Evolutionary conservation across 2,888 invertebrate species (phyloP).

Genomic region (Drosophila monieri): DNA sequence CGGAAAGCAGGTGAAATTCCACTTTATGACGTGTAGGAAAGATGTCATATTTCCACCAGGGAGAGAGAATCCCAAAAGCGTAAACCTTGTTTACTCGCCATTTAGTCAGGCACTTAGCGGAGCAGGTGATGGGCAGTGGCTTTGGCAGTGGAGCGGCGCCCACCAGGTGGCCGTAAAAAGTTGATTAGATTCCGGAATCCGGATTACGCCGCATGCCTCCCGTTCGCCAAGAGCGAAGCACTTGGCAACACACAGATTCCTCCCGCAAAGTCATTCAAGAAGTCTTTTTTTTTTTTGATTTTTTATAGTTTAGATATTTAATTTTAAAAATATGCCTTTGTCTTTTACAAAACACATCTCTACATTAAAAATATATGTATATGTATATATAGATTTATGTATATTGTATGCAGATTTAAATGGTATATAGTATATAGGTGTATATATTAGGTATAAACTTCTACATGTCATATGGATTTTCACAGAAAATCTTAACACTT

Average conservation of each 20-base stretch:
- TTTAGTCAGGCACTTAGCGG: conserved; percentile 10
- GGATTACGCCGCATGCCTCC: conserved; percentile 29
- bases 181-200: conserved; percentile 38
- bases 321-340: conserved; percentile 77
- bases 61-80: conserved; percentile 19
- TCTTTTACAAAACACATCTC: conserved; percentile 77
- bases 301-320: conserved; percentile 60
- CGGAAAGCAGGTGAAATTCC: conserved; percentile 29
- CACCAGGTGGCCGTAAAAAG: conserved; percentile 37
- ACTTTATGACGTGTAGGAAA: conserved; percentile 19
- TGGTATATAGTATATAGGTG: conserved; percentile 53
- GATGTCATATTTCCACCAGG: conserved; percentile 18
- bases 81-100: conserved; percentile 19
- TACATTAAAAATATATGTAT: conserved; percentile 76
- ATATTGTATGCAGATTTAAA: conserved; percentile 59
- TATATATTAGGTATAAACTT: conserved; percentile 73
- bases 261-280: background rate
- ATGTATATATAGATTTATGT: conserved; percentile 49
- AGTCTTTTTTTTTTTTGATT: conserved; percentile 19
- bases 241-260: conserved; percentile 19
- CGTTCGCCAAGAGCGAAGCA: no score
- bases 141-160: conserved; percentile 21
- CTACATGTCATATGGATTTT: conserved; percentile 69
- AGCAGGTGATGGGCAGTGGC: conserved; percentile 11
- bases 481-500: conserved; percentile 77